Evolutionary conservation across 2,888 invertebrate genomes (phyloP), one percentile per base, ranked within the genome.

Genomic region (Exephanes ischioxanthus): DNA sequence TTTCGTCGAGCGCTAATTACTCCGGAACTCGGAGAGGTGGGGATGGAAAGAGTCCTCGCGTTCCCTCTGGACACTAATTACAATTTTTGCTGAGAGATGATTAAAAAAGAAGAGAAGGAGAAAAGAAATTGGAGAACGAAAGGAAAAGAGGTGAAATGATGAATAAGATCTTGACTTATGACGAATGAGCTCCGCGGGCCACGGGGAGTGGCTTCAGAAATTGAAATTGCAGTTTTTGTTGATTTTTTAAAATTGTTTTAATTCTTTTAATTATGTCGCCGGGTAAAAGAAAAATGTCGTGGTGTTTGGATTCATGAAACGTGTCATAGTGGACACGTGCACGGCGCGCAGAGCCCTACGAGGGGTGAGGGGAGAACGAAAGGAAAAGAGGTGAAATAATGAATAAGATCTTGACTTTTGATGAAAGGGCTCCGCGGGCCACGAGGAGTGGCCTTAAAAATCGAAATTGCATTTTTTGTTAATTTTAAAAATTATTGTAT

Each of bases 1-100:
- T 87, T 84, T 85, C 80, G 73, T 76, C 83, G 68, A 83, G 80
- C 77, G 72, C 84, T 85, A 84, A 79, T 87, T 85, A 83, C 78
- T 66, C 80, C 71, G 58, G 33, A 55, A 70, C 55, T 73, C 77
- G 33, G 48, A 16, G 30, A 55, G 61, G 53, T 61, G 58, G 77
- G 67, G 16, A 4, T 14, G 45, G 16, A 48, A 16, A 48, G 45
- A 53, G 55, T 41, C 73, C 68, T 70, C 84, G 70, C 73, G 63
- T 33, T 63, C 67, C 84, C 71, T 68, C 45, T 45, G 76, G 76
- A 83, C 80, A 85, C 75, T 85, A 83, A 85, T 85, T 85, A 83
- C 67, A 82, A 79, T 76, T 72, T 73, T 45, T 41, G 26, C 19
- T 33, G 76, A 45, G 26, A 51, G 48, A 72, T 72, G 70, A 76